Conservation (phyloP, 1,140 invertebrate genomes). For the Bombus difficillimus region DNA sequence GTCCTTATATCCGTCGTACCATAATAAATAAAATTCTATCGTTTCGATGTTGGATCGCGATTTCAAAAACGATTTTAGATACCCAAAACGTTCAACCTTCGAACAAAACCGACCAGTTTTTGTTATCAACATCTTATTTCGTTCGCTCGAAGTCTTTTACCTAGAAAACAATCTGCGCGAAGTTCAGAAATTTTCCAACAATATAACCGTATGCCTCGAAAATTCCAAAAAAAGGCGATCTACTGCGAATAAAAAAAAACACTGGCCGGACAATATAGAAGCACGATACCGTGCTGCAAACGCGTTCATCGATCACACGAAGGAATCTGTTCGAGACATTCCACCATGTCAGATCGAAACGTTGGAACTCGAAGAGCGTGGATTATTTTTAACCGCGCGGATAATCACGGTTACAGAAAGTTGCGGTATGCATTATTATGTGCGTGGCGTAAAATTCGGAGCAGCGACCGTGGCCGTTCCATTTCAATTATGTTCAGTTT, state of each 20-base stretch:
- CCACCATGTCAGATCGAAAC: neutral
- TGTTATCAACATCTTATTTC: neutral
- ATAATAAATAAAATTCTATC: too few species aligned
- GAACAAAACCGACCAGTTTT: too few species aligned
- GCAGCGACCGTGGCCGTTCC: conserved; percentile 32
- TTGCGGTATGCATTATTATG: neutral
- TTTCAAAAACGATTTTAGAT: too few species aligned
- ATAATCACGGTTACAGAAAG: conserved; percentile 12
- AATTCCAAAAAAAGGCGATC: too few species aligned
- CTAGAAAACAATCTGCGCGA: rapidly evolving
- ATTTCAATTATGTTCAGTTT: conserved; percentile 28
- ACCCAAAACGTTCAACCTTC: neutral
- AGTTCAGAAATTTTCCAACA: too few species aligned
- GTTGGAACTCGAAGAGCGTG: neutral
- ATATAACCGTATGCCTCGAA: too few species aligned
- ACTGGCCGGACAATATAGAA: too few species aligned
- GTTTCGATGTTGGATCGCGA: too few species aligned
- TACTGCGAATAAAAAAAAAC: too few species aligned
- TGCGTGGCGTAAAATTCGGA: conserved; percentile 10
- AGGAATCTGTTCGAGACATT: neutral
- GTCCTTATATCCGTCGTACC: neutral
- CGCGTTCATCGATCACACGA: neutral
- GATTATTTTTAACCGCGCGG: neutral
- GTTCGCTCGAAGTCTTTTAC: neutral
- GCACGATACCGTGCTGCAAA: too few species aligned